Conservation (phyloP, 1,140 invertebrate species). For the Cherax destructor region DNA sequence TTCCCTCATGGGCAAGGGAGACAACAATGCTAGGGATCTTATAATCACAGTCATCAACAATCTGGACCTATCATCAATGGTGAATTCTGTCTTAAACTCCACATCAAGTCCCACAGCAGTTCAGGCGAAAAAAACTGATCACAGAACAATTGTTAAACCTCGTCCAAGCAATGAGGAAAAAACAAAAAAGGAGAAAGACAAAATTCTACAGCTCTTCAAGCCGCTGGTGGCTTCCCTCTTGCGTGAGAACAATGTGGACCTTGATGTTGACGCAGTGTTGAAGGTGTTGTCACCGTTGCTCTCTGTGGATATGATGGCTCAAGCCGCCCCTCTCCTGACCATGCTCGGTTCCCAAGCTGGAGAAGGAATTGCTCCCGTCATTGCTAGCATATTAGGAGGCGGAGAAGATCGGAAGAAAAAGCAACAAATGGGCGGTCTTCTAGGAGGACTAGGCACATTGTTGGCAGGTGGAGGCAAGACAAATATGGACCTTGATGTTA, state of each 20-base stretch:
- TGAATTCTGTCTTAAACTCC: constrained; percentile 10
- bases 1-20: constrained; percentile 41
- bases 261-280: constrained; percentile 55
- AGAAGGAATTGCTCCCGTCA: constrained; percentile 2
- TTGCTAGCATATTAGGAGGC: constrained; percentile 21
- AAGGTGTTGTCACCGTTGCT: constrained; percentile 48
- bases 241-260: constrained; percentile 53
- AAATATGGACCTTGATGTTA: constrained; percentile 7
- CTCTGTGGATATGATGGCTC: constrained; percentile 31
- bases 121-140: background rate
- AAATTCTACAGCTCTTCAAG: constrained; percentile 33
- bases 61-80: background rate
- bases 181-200: constrained; percentile 15
- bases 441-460: constrained; percentile 31
- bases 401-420: background rate
- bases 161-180: background rate
- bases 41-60: constrained; percentile 13
- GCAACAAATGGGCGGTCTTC: constrained; percentile 27
- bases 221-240: constrained; percentile 44
- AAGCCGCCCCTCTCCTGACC: constrained; percentile 16
- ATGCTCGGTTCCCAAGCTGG: constrained; percentile 12
- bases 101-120: constrained; percentile 1
- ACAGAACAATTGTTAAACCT: background rate
- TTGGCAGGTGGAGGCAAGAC: constrained; percentile 13
- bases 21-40: constrained; percentile 47